phyloP scores from a whole-genome alignment of 2,888 invertebrate genomes.

The Stenoptilia bipunctidactyla region DNA sequence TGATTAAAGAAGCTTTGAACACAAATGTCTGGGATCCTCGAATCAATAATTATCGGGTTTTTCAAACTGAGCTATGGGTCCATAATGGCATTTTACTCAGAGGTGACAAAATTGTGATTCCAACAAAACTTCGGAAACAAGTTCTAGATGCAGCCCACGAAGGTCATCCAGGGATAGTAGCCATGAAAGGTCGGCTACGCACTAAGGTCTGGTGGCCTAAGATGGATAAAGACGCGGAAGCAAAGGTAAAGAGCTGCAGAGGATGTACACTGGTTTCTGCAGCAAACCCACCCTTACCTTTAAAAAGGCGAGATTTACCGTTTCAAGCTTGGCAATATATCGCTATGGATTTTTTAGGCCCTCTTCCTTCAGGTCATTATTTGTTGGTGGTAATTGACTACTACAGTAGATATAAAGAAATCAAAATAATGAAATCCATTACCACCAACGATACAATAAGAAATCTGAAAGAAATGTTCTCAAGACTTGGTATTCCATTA shows the following conservation, averaged over 20 bases:
- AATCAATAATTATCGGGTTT: constrained; percentile 5
- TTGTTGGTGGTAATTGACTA: constrained; percentile 7
- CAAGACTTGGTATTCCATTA: constrained; percentile 3
- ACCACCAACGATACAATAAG: background rate
- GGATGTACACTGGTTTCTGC: constrained; percentile 10
- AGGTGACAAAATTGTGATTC: constrained; percentile 8
- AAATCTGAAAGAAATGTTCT: constrained; percentile 2
- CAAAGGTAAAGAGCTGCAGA: constrained; percentile 8
- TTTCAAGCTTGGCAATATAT: constrained; percentile 2
- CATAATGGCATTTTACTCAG: constrained; percentile 6
- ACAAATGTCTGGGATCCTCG: background rate
- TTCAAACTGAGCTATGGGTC: constrained; percentile 9
- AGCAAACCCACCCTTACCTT: constrained; percentile 5
- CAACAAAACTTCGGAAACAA: constrained; percentile 4
- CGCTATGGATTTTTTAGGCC: constrained; percentile 8
- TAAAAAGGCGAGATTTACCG: constrained; percentile 6
- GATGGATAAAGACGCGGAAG: constrained; percentile 9
- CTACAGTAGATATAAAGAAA: constrained; percentile 9
- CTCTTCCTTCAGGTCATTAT: constrained; percentile 4
- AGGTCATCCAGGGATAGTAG: constrained; percentile 10
- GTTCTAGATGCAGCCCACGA: constrained; percentile 14
- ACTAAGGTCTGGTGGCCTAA: constrained; percentile 13
- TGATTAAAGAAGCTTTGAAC: constrained; percentile 1
- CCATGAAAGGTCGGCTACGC: constrained; percentile 9
- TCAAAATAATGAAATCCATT: constrained; percentile 1